Conservation (phyloP, 2,888 invertebrate genomes). For the Mylabris sibirica region DNA sequence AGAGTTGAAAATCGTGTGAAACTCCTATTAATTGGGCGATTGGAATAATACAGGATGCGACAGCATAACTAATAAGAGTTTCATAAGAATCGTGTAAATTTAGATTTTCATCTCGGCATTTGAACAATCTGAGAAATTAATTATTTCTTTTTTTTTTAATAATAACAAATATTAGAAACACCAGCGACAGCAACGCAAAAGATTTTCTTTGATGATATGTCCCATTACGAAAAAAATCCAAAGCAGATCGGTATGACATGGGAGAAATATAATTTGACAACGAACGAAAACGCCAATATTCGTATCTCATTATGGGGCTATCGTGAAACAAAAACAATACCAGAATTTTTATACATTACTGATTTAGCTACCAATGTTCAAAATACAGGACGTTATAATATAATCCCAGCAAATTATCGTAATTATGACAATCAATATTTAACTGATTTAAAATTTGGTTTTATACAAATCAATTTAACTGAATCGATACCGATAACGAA, state of each 20-base stretch:
- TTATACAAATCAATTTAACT: conserved; percentile 86
- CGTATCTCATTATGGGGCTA: conserved; percentile 90
- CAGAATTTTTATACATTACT: conserved; percentile 83
- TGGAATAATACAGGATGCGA: too few relatives aligned
- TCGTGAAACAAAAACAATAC: conserved; percentile 81
- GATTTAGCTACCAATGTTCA: conserved; percentile 68
- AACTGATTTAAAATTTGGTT: conserved; percentile 83
- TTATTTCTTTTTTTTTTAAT: not conserved
- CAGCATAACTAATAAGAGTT: too few relatives aligned
- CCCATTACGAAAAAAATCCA: conserved; percentile 77
- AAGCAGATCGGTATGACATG: conserved; percentile 80
- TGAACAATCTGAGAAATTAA: too few relatives aligned
- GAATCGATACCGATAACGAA: conserved; percentile 67
- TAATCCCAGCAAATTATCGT: conserved; percentile 77
- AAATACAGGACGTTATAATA: conserved; percentile 71
- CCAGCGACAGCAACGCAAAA: conserved; percentile 86
- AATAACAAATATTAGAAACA: conserved; percentile 85
- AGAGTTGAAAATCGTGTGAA: not conserved
- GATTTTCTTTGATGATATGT: conserved; percentile 80
- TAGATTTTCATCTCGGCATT: too few relatives aligned
- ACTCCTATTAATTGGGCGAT: too few relatives aligned
- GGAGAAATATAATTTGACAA: conserved; percentile 86
- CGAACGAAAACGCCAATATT: conserved; percentile 77
- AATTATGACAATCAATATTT: conserved; percentile 73
- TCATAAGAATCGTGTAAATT: too few relatives aligned